Percentiles rank a stretch among this genome's conserved stretches.
These are phyloP conservation scores for Manis pentadactyla DNA, from an alignment of 2,797 vertebrate species.

Conservation along the genomic window DNA sequence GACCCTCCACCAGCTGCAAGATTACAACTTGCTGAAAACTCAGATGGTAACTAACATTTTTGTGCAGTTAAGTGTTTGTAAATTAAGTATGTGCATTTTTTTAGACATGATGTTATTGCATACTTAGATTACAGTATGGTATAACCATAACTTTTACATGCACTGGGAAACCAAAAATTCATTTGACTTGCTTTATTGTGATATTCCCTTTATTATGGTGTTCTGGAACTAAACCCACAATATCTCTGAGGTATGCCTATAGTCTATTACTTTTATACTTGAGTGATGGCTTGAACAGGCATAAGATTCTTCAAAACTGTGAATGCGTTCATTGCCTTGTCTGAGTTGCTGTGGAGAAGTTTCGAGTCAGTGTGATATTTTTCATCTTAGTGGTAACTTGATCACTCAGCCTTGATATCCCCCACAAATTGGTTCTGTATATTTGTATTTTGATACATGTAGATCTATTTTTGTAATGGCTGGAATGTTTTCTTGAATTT, in stretches of 20 bases:
- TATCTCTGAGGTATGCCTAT: not conserved
- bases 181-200: not conserved
- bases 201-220: not conserved
- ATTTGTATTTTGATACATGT: not conserved
- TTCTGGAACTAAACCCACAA: not conserved
- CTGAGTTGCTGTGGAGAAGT: not conserved
- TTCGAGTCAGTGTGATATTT: not conserved
- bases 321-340: not conserved
- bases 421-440: not conserved
- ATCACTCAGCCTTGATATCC: not conserved
- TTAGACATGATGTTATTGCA: not conserved
- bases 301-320: not conserved
- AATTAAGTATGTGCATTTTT: not conserved
- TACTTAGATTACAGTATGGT: not conserved
- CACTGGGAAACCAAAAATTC: not conserved
- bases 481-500: not conserved
- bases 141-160: not conserved
- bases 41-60: not conserved
- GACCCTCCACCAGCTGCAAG: not conserved
- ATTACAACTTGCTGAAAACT: not conserved
- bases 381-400: not conserved
- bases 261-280: not conserved
- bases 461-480: not conserved
- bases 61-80: not conserved
- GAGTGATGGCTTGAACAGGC: not conserved